Evolutionary conservation across 2,888 invertebrate species (phyloP).

Genomic region (Diaphora mendica): DNA sequence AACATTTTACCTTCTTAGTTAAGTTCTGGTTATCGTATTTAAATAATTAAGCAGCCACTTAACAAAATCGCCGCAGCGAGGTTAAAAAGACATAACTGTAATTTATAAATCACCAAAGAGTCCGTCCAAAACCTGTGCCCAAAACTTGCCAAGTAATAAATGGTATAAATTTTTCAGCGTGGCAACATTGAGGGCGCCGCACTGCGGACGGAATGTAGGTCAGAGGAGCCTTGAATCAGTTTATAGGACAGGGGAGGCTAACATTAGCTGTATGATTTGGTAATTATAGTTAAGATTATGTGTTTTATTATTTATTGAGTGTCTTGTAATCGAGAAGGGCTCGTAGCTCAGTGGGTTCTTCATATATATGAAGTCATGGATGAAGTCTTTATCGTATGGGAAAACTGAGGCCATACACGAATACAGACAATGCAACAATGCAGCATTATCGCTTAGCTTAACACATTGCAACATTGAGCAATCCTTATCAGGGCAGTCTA

Average conservation of each 20-base stretch:
- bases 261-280: constrained; percentile 19
- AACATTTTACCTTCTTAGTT: not conserved
- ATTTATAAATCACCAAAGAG: constrained; percentile 23
- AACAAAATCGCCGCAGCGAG: not conserved
- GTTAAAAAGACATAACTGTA: constrained; percentile 5
- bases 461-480: too few species aligned
- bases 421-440: too few species aligned
- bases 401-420: too few species aligned
- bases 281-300: constrained; percentile 15
- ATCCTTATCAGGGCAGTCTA: too few species aligned
- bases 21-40: not conserved
- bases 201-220: constrained; percentile 41
- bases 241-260: constrained; percentile 22
- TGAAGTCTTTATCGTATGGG: too few species aligned
- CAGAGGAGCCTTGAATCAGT: constrained; percentile 34
- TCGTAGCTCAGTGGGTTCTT: too few species aligned
- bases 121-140: constrained; percentile 20
- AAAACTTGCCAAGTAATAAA: constrained; percentile 30
- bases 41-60: not conserved
- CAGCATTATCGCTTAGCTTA: too few species aligned
- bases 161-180: constrained; percentile 27
- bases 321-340: not conserved
- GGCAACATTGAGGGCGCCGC: constrained; percentile 35
- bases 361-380: too few species aligned
- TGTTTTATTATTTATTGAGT: not conserved